These are phyloP conservation scores for Triops cancriformis DNA, from an alignment of 1,140 invertebrate genomes.

Conservation along the genomic window DNA sequence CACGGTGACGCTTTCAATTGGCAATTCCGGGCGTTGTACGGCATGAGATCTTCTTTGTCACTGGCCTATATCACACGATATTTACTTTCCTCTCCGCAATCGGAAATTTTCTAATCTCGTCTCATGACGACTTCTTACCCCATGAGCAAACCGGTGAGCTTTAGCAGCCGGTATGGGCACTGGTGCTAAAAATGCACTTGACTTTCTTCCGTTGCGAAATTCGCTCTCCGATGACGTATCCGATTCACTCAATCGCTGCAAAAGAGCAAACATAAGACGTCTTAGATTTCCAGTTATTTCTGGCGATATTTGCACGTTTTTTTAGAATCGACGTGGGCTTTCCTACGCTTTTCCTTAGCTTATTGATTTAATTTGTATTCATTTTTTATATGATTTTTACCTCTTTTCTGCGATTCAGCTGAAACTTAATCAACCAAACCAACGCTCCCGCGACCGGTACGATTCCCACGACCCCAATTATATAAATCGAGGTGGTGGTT, in stretches of 20 bases:
- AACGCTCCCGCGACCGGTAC: conserved; percentile 20
- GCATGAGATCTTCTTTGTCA: conserved; percentile 25
- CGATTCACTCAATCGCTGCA: conserved; percentile 24
- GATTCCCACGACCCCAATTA: conserved; percentile 23
- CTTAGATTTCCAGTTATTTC: no score
- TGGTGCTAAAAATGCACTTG: neutral
- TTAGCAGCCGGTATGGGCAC: conserved; percentile 20
- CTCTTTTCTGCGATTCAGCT: neutral
- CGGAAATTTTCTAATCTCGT: neutral
- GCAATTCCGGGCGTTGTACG: neutral
- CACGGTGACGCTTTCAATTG: conserved; percentile 45
- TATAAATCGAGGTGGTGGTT: conserved; percentile 23
- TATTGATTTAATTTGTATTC: neutral
- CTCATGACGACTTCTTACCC: conserved; percentile 16
- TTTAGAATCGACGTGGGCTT: no score
- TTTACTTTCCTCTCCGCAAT: neutral
- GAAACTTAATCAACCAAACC: conserved; percentile 20
- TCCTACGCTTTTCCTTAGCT: no score
- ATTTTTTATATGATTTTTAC: neutral
- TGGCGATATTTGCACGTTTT: no score
- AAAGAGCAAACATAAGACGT: neutral
- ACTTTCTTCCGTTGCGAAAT: conserved; percentile 16
- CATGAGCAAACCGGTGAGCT: conserved; percentile 17
- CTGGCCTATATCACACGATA: conserved; percentile 10
- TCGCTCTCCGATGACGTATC: conserved; percentile 27